phyloP scores from a whole-genome alignment of 2,113 vertebrate species.

The Nanorana parkeri region DNA sequence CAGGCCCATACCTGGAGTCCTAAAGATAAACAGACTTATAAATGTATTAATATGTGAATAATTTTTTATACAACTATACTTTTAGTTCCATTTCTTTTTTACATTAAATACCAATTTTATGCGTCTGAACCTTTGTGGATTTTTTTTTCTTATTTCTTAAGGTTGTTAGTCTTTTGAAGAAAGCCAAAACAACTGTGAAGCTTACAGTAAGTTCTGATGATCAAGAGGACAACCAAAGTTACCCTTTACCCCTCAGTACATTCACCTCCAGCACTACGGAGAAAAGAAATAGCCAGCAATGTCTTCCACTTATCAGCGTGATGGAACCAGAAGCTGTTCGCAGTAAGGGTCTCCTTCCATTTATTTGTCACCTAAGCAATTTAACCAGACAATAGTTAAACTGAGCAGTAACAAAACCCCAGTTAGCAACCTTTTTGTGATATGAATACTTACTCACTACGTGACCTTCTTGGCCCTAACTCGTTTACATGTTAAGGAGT shows the following conservation, averaged over 20 bases:
- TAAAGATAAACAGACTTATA: no score
- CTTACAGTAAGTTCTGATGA: conserved; percentile 76
- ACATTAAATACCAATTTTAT: not conserved
- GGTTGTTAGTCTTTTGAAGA: conserved; percentile 82
- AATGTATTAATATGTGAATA: no score
- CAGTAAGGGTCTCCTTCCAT: conserved; percentile 73
- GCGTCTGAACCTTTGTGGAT: conserved; percentile 1
- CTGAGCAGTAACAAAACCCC: no score
- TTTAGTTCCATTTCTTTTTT: no score
- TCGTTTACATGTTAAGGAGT: no score
- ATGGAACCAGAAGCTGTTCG: conserved; percentile 74
- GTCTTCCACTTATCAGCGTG: conserved; percentile 60
- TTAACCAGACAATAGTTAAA: no score
- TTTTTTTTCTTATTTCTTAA: conserved; percentile 58
- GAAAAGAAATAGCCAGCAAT: conserved; percentile 60
- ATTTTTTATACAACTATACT: no score
- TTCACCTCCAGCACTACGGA: conserved; percentile 60
- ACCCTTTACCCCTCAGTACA: conserved; percentile 56
- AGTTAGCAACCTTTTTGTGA: no score
- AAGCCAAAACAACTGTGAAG: conserved; percentile 73
- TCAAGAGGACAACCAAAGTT: conserved; percentile 52
- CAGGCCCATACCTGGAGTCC: no score
- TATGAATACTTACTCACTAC: no score
- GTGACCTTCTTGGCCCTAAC: no score
- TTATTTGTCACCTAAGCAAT: no score